A percentile compares a stretch with the other conserved stretches of the same genome.
Evolutionary conservation across 2,888 invertebrate species (phyloP).

Genomic region (Cryptocephalus moraei): DNA sequence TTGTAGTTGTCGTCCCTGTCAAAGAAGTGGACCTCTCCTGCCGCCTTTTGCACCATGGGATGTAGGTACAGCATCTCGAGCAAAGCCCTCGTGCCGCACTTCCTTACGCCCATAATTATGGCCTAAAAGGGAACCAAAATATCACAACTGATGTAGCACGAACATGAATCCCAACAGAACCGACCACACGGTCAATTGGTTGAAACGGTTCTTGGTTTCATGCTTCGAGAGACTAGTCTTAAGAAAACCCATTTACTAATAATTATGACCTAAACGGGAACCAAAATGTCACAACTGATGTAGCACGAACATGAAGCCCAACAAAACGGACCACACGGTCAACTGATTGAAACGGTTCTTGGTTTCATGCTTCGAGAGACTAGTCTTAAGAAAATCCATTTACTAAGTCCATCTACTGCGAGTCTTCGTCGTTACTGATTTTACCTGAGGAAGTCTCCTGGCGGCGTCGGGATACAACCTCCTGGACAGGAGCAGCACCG

Average conservation of each 20-base stretch:
- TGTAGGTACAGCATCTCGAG: conserved; percentile 94
- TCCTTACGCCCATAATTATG: conserved; percentile 89
- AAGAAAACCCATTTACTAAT: conserved; percentile 44
- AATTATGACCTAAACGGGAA: conserved; percentile 55
- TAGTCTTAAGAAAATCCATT: too few relatives aligned
- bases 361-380: too few relatives aligned
- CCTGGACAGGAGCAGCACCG: conserved; percentile 35
- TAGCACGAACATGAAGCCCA: too few relatives aligned
- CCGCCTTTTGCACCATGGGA: conserved; percentile 83
- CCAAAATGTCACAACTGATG: background rate
- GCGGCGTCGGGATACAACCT: conserved; percentile 49
- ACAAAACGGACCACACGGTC: too few relatives aligned
- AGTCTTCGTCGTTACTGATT: background rate
- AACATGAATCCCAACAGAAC: too few relatives aligned
- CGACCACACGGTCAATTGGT: too few relatives aligned
- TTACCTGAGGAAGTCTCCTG: conserved; percentile 50
- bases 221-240: too few relatives aligned
- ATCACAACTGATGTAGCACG: background rate
- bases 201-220: too few relatives aligned
- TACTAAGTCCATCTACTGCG: conserved; percentile 33
- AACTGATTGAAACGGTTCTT: too few relatives aligned
- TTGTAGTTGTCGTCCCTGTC: conserved; percentile 90
- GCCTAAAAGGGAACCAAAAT: conserved; percentile 36
- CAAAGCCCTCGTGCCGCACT: conserved; percentile 92
- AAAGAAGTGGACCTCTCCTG: conserved; percentile 95